These are phyloP conservation scores for Drosophila parabipectinata DNA, from an alignment of 1,140 invertebrate genomes.

Conservation along the genomic window DNA sequence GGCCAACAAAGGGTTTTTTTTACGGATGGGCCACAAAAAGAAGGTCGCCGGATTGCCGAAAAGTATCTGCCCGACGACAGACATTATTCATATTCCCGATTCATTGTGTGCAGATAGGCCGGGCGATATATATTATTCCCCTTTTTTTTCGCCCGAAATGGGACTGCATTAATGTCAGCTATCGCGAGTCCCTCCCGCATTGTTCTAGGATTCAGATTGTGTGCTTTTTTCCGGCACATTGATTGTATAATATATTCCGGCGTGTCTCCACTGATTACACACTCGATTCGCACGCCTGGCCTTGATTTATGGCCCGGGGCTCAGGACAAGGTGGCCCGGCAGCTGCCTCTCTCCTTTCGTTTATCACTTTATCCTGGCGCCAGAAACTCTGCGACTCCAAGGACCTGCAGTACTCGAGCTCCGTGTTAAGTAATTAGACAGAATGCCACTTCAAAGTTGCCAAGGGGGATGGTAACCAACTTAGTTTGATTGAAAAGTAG, in stretches of 20 bases:
- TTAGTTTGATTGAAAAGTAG: slow-evolving; percentile 38
- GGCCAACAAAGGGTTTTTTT: slow-evolving; percentile 38
- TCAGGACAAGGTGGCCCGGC: neutral
- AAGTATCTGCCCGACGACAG: slow-evolving; percentile 37
- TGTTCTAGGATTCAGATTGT: slow-evolving; percentile 16
- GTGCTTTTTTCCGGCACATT: slow-evolving; percentile 25
- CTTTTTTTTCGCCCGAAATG: slow-evolving; percentile 15
- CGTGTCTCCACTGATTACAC: slow-evolving; percentile 24
- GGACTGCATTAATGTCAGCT: slow-evolving; percentile 44
- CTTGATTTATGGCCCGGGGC: slow-evolving; percentile 31
- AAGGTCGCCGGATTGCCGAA: slow-evolving; percentile 16
- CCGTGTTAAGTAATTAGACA: slow-evolving; percentile 17
- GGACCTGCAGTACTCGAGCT: slow-evolving; percentile 1
- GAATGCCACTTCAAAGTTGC: slow-evolving; percentile 28
- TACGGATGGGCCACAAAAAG: slow-evolving; percentile 16
- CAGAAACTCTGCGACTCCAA: slow-evolving; percentile 2
- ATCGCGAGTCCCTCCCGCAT: slow-evolving; percentile 8
- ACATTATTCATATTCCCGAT: slow-evolving; percentile 49
- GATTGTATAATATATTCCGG: slow-evolving; percentile 35
- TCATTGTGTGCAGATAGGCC: slow-evolving; percentile 35
- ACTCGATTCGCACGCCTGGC: slow-evolving; percentile 8
- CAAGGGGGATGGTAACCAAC: slow-evolving; percentile 13
- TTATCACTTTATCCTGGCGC: slow-evolving; percentile 13
- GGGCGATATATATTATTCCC: slow-evolving; percentile 37
- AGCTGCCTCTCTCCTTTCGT: neutral